phyloP scores from a whole-genome alignment of 1,140 invertebrate species.

The Limonius californicus region DNA sequence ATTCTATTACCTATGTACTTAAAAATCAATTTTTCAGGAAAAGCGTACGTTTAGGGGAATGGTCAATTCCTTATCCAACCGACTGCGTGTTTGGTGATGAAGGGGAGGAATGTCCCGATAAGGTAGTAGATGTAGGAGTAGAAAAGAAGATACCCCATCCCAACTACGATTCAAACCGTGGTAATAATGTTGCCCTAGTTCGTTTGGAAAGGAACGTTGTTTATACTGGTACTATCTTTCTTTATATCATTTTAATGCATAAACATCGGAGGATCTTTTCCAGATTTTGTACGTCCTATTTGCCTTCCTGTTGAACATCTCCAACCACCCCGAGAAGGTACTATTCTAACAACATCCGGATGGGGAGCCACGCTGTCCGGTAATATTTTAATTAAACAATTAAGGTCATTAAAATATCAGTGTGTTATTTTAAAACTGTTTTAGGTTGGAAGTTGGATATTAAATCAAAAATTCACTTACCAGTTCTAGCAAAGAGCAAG shows the following conservation, averaged over 20 bases:
- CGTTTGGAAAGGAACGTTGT: neutral
- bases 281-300: constrained; percentile 58
- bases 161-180: constrained; percentile 20
- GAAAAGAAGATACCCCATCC: constrained; percentile 45
- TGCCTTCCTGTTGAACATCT: constrained; percentile 54
- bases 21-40: neutral
- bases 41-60: constrained; percentile 21
- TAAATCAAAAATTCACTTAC: too few species aligned
- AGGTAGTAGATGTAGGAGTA: constrained; percentile 43
- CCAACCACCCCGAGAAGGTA: neutral
- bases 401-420: too few species aligned
- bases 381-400: too few species aligned
- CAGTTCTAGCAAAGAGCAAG: too few species aligned
- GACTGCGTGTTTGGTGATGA: constrained; percentile 17
- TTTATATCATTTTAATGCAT: too few species aligned
- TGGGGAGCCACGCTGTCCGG: constrained; percentile 20
- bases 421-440: too few species aligned
- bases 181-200: neutral
- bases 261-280: too few species aligned
- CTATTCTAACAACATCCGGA: constrained; percentile 23
- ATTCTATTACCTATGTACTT: constrained; percentile 44
- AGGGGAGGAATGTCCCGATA: constrained; percentile 27
- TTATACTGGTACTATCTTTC: neutral
- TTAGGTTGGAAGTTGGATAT: too few species aligned
- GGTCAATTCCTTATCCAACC: constrained; percentile 10